These are phyloP conservation scores for Serrognathus titanus DNA, from an alignment of 2,888 invertebrate genomes.

Conservation along the genomic window DNA sequence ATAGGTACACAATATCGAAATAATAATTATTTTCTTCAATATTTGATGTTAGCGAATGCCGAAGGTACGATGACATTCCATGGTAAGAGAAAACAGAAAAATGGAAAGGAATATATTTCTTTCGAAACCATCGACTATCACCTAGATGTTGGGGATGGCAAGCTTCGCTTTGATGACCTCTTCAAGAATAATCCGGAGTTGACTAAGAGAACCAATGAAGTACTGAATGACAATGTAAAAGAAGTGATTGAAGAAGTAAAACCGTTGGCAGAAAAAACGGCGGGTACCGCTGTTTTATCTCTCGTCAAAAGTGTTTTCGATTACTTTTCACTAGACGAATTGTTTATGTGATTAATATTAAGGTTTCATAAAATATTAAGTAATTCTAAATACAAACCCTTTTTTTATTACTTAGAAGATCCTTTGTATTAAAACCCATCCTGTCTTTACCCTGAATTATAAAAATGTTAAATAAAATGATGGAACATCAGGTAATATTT, in stretches of 20 bases:
- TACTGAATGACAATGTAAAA: conserved; percentile 30
- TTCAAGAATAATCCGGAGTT: conserved; percentile 31
- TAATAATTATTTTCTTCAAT: too few relatives aligned
- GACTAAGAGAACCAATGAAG: conserved; percentile 26
- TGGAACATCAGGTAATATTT: too few relatives aligned
- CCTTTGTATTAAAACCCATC: too few relatives aligned
- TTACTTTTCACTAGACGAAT: conserved; percentile 24
- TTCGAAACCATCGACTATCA: conserved; percentile 19
- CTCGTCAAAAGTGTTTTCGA: conserved; percentile 22
- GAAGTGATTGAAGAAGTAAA: conserved; percentile 27
- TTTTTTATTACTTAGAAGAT: too few relatives aligned
- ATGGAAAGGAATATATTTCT: conserved; percentile 10
- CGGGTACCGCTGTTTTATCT: conserved; percentile 18
- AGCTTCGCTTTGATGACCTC: conserved; percentile 26
- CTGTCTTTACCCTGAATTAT: too few relatives aligned
- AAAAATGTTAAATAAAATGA: too few relatives aligned
- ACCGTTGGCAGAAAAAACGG: conserved; percentile 27
- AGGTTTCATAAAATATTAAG: too few relatives aligned
- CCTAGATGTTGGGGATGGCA: conserved; percentile 21
- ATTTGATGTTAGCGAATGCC: too few relatives aligned
- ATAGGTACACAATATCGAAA: too few relatives aligned
- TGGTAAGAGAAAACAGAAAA: conserved; percentile 6
- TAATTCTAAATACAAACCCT: too few relatives aligned
- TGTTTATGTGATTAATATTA: conserved; percentile 16
- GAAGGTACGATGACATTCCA: too few relatives aligned